phyloP scores from a whole-genome alignment of 2,888 invertebrate genomes.

The Uloborus plumipes region DNA sequence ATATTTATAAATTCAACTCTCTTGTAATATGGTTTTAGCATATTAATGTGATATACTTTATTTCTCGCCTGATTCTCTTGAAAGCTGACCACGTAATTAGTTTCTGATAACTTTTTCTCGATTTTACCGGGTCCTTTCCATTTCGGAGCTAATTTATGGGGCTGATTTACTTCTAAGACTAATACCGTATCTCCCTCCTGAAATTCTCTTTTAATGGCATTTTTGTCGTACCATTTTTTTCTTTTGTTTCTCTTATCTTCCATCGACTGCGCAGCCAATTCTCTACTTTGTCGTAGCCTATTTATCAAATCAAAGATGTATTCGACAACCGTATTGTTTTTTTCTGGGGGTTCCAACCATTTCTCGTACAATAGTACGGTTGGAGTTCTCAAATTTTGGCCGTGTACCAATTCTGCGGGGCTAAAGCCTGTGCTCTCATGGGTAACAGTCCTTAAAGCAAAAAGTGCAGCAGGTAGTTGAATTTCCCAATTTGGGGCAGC shows the following conservation, averaged over 20 bases:
- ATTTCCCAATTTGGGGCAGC: background rate
- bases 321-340: background rate
- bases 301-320: background rate
- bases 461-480: background rate
- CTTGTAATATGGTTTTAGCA: background rate
- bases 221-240: constrained; percentile 1
- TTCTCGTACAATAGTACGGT: background rate
- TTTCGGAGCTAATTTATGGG: constrained; percentile 2
- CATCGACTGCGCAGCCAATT: background rate
- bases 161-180: background rate
- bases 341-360: background rate
- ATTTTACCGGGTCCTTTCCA: background rate
- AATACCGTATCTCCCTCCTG: background rate
- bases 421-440: constrained; percentile 2
- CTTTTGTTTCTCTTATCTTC: background rate
- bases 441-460: background rate
- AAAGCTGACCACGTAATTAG: background rate
- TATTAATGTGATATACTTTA: background rate
- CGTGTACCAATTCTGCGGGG: background rate
- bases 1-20: background rate
- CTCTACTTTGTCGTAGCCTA: background rate
- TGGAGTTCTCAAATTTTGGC: background rate
- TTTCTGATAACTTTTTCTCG: background rate
- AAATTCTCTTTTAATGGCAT: constrained; percentile 6
- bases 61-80: background rate